Conservation (phyloP, 2,113 vertebrate species). For the Motacilla alba region DNA sequence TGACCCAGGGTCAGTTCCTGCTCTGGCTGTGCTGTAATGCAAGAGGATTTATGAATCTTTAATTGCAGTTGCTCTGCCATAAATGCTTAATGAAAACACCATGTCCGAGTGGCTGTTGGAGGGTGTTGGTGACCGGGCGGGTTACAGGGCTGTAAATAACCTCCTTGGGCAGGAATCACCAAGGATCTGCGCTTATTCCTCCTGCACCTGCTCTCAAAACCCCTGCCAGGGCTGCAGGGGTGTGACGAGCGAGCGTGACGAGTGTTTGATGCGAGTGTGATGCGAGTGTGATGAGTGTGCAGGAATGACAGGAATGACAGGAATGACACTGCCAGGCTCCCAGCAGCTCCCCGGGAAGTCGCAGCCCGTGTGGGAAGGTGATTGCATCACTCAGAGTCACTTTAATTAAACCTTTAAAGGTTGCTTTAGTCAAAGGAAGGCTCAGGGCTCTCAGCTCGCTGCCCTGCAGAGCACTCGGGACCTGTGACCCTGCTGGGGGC, state of each 20-base stretch:
- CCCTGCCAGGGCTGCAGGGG: background rate
- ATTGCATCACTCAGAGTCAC: background rate
- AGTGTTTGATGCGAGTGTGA: background rate
- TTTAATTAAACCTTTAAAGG: constrained; percentile 37
- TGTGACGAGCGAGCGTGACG: background rate
- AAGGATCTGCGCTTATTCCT: background rate
- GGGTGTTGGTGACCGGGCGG: background rate
- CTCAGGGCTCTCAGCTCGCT: background rate
- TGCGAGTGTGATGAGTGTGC: background rate
- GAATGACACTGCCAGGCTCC: background rate
- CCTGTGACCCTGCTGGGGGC: background rate
- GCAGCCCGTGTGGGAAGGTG: background rate
- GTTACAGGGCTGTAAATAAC: constrained; percentile 30
- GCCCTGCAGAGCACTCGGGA: rapidly evolving
- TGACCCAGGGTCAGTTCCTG: constrained; percentile 38
- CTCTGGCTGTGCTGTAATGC: constrained; percentile 33
- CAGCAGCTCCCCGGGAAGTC: background rate
- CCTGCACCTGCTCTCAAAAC: background rate
- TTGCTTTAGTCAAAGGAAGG: background rate
- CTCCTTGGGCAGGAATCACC: background rate
- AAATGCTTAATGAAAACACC: constrained; percentile 73
- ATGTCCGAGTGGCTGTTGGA: constrained; percentile 59
- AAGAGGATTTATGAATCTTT: constrained; percentile 64
- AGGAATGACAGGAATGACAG: background rate
- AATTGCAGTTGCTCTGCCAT: constrained; percentile 67